Conservation (phyloP, 2,113 vertebrate species). For the Salminus brasiliensis region DNA sequence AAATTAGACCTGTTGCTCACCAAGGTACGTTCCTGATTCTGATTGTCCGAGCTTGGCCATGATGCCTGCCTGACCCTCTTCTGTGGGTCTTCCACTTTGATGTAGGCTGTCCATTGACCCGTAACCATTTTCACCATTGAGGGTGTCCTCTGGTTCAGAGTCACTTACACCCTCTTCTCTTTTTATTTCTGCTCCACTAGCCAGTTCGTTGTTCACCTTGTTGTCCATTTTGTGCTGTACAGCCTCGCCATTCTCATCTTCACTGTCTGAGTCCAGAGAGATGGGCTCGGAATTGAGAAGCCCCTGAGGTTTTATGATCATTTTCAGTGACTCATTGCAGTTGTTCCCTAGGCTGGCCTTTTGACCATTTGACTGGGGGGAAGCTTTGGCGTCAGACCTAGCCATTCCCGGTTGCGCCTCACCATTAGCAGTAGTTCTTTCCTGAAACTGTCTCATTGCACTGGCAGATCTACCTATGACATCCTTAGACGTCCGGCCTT, state of each 20-base stretch:
- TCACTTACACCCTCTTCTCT: conserved; percentile 70
- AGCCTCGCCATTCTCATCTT: conserved; percentile 62
- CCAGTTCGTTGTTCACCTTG: conserved; percentile 1
- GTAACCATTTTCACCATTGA: conserved; percentile 80
- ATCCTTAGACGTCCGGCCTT: conserved; percentile 82
- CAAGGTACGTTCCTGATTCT: conserved; percentile 64
- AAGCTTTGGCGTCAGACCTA: conserved; percentile 40
- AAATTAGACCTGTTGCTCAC: conserved; percentile 70
- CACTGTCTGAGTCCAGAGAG: conserved; percentile 75
- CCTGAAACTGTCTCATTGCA: conserved; percentile 59
- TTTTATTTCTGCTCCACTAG: conserved; percentile 35
- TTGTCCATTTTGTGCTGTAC: conserved; percentile 43
- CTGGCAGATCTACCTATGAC: conserved; percentile 74
- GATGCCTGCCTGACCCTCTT: conserved; percentile 76
- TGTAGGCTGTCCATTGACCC: conserved; percentile 72
- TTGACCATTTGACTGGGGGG: conserved; percentile 54
- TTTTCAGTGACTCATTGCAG: conserved; percentile 71
- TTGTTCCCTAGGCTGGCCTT: conserved; percentile 46
- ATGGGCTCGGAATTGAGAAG: conserved; percentile 72
- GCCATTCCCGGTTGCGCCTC: conserved; percentile 36
- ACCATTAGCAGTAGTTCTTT: conserved; percentile 56
- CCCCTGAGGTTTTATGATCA: conserved; percentile 63
- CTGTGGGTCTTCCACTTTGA: conserved; percentile 81
- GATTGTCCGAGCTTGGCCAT: conserved; percentile 75
- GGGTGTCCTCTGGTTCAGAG: conserved; percentile 79